Percentiles rank a stretch among this genome's conserved stretches.
Conservation (phyloP, 1,140 invertebrate species). For the Camponotus vicinus region DNA sequence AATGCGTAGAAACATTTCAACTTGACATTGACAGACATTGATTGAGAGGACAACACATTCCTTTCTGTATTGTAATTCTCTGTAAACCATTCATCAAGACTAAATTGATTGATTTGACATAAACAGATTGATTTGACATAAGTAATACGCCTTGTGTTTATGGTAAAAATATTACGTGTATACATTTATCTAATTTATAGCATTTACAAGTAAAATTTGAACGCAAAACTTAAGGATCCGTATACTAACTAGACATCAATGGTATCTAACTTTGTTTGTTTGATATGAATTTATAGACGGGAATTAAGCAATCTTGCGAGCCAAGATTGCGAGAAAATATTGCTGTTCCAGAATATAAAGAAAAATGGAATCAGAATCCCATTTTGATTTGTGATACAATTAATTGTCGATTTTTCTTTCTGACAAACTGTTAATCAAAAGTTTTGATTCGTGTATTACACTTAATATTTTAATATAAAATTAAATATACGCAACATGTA, state of each 20-base stretch:
- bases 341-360: not conserved
- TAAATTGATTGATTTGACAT: constrained; percentile 21
- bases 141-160: not conserved
- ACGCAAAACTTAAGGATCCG: not conserved
- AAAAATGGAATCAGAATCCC: not conserved
- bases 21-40: not conserved
- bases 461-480: constrained; percentile 3
- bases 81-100: not conserved
- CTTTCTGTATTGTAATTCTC: not conserved
- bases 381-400: not conserved
- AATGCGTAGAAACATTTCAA: constrained; percentile 18
- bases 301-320: not conserved
- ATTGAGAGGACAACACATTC: not conserved
- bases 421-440: not conserved
- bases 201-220: not conserved
- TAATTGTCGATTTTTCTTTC: not conserved
- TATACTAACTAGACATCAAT: not conserved
- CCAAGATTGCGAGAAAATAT: not conserved
- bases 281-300: not conserved
- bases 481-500: not conserved
- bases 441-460: not conserved
- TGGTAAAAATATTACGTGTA: not conserved
- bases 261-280: not conserved
- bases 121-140: constrained; percentile 4
- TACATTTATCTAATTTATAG: not conserved